These are phyloP conservation scores for Phainopepla nitens DNA, from an alignment of 2,113 vertebrate genomes.

Conservation along the genomic window DNA sequence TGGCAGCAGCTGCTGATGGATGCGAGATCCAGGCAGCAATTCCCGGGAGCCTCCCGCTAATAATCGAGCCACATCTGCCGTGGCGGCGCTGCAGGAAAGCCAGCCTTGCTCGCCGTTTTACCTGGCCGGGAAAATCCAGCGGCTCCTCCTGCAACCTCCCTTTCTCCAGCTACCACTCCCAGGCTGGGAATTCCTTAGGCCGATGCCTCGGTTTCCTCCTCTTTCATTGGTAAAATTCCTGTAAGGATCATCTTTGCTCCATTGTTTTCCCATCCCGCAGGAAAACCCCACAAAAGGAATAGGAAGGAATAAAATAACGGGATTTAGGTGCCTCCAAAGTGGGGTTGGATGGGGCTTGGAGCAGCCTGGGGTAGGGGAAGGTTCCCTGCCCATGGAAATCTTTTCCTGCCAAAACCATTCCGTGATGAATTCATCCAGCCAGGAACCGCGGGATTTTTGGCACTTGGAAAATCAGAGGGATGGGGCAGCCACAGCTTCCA, in stretches of 20 bases:
- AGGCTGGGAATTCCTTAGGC: neutral
- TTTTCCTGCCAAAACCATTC: neutral
- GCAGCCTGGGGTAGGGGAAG: too few relatives aligned
- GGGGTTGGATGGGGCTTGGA: too few relatives aligned
- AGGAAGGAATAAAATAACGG: neutral
- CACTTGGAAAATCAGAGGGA: too few relatives aligned
- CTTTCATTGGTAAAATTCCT: neutral
- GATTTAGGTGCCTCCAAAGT: too few relatives aligned
- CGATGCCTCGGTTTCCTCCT: neutral
- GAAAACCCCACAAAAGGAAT: neutral
- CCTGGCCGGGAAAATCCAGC: neutral
- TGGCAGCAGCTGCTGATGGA: conserved; percentile 77
- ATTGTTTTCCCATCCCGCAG: neutral
- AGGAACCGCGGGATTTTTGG: too few relatives aligned
- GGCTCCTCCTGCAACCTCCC: too few relatives aligned
- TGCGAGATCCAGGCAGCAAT: neutral
- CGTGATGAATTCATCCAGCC: rapidly evolving
- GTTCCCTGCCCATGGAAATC: too few relatives aligned
- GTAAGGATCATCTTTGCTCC: neutral
- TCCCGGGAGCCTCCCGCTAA: conserved; percentile 79
- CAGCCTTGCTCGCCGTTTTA: neutral
- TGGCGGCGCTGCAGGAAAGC: neutral
- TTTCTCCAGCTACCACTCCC: too few relatives aligned
- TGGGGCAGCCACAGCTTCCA: too few relatives aligned
- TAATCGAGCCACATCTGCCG: conserved; percentile 84